These are phyloP conservation scores for Pseudopodoces humilis DNA, from an alignment of 2,113 vertebrate genomes.

Conservation along the genomic window DNA sequence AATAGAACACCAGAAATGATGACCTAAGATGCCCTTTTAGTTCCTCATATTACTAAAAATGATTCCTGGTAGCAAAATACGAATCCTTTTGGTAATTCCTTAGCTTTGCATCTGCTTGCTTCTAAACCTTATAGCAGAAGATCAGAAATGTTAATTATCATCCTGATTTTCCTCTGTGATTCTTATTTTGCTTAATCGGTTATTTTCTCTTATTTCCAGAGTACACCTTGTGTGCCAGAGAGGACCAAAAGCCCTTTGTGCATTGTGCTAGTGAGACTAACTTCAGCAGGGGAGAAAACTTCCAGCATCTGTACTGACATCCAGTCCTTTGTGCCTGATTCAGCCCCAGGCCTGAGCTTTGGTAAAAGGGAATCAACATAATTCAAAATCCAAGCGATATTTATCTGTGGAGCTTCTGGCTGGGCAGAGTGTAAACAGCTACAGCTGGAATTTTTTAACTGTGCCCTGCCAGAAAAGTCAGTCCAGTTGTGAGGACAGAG, in stretches of 20 bases:
- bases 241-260: neutral
- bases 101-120: neutral
- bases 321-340: neutral
- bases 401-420: conserved; percentile 1
- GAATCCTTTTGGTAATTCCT: neutral
- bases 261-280: neutral
- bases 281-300: neutral
- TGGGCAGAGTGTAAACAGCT: neutral
- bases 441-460: conserved; percentile 39
- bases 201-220: neutral
- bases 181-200: neutral
- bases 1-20: neutral
- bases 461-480: neutral
- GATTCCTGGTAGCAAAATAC: neutral
- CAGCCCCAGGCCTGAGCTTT: neutral
- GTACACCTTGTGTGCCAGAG: neutral
- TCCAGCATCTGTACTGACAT: neutral
- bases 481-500: neutral
- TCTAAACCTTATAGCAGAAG: neutral
- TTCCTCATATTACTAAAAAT: neutral
- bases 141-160: neutral
- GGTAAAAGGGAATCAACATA: neutral
- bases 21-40: neutral
- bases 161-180: neutral
- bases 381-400: neutral